A percentile compares a stretch with the other conserved stretches of the same genome.
Conservation (phyloP, 2,797 vertebrate species). For the Mus minutoides region DNA sequence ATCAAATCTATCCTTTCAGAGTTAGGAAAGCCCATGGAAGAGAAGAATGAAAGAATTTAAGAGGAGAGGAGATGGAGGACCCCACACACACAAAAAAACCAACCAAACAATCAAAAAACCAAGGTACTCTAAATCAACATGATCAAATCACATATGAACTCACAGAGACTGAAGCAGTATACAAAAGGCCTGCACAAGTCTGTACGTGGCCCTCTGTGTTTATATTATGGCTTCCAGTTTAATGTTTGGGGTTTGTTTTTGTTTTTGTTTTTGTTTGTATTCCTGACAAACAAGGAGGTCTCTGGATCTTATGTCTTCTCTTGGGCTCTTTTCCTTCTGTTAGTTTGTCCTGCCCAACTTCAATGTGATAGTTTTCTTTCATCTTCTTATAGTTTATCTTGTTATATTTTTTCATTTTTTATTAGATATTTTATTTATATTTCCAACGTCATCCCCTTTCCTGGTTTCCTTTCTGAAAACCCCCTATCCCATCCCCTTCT, state of each 20-base stretch:
- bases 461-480: too few species aligned
- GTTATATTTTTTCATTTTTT: not conserved
- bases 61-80: too few species aligned
- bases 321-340: not conserved
- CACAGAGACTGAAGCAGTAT: not conserved
- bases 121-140: not conserved
- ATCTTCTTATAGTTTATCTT: not conserved
- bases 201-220: not conserved
- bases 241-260: not conserved
- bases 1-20: too few species aligned
- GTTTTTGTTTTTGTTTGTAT: not conserved
- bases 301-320: not conserved
- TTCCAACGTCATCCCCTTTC: too few species aligned
- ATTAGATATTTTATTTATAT: too few species aligned
- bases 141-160: not conserved
- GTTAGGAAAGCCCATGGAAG: too few species aligned
- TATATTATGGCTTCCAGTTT: not conserved
- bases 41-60: too few species aligned
- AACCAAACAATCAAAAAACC: not conserved
- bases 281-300: not conserved
- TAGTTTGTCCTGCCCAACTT: not conserved
- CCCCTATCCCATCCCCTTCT: too few species aligned
- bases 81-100: too few species aligned
- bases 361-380: not conserved
- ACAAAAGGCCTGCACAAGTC: not conserved